A percentile compares a stretch with the other conserved stretches of the same genome.
These are phyloP conservation scores for Epizoanthus ramosus DNA, from an alignment of 92 coral and sea anemone species.

Conservation along the genomic window DNA sequence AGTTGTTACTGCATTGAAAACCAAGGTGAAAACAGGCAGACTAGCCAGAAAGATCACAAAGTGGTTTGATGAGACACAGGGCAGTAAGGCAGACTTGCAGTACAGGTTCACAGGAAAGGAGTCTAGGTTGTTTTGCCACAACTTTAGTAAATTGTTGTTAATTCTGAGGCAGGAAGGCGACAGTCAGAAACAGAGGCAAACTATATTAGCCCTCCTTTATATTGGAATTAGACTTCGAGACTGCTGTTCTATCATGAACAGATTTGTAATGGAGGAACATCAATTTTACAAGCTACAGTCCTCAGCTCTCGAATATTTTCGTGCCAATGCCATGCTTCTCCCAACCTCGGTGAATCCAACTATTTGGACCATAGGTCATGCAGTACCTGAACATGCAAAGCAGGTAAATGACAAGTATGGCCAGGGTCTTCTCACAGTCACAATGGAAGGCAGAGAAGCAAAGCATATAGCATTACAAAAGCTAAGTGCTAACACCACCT, in stretches of 20 bases:
- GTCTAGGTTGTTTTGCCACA: slow-evolving; percentile 60
- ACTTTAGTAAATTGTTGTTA: slow-evolving; percentile 50
- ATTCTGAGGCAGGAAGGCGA: slow-evolving; percentile 45
- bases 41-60: slow-evolving; percentile 53
- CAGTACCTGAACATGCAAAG: slow-evolving; percentile 58
- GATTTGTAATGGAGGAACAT: slow-evolving; percentile 35
- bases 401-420: slow-evolving; percentile 48
- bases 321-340: slow-evolving; percentile 53
- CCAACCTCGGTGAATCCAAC: slow-evolving; percentile 54
- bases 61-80: slow-evolving; percentile 70
- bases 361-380: slow-evolving; percentile 64
- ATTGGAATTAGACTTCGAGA: slow-evolving; percentile 52
- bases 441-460: slow-evolving; percentile 70
- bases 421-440: slow-evolving; percentile 60
- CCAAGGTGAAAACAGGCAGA: slow-evolving; percentile 52
- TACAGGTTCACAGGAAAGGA: slow-evolving; percentile 61
- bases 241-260: slow-evolving; percentile 51
- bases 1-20: slow-evolving; percentile 47
- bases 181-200: slow-evolving; percentile 58
- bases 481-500: slow-evolving; percentile 55
- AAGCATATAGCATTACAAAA: slow-evolving; percentile 65
- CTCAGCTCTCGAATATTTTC: slow-evolving; percentile 52
- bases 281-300: slow-evolving; percentile 44
- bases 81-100: slow-evolving; percentile 48
- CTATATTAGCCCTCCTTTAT: slow-evolving; percentile 49